Conservation (phyloP, 2,888 invertebrate genomes). For the Ceratothoa steindachneri region DNA sequence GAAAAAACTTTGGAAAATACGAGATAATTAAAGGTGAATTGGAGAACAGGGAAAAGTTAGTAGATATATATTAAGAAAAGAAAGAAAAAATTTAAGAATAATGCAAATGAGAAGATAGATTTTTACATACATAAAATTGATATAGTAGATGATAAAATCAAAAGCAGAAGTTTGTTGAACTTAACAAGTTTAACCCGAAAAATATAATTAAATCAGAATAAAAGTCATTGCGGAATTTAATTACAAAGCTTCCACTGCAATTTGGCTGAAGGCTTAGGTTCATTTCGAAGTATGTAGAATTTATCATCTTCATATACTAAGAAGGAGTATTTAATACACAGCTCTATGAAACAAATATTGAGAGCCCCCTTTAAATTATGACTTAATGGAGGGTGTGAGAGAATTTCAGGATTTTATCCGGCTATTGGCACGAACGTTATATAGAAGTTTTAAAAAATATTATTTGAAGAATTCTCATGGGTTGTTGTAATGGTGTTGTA, state of each 20-base stretch:
- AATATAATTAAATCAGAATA: no score
- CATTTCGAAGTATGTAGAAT: background rate
- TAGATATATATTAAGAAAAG: background rate
- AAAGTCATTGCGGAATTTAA: no score
- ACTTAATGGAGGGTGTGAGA: constrained; percentile 3
- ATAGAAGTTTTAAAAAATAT: constrained; percentile 4
- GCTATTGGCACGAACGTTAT: constrained; percentile 1
- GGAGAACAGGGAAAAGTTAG: constrained; percentile 1
- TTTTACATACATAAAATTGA: no score
- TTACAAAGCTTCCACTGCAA: background rate
- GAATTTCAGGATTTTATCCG: constrained; percentile 5
- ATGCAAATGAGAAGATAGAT: background rate
- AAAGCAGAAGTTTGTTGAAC: no score
- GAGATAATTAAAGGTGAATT: constrained; percentile 12
- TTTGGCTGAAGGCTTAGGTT: background rate
- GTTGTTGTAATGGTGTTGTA: no score
- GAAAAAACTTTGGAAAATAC: constrained; percentile 10
- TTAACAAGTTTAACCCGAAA: no score
- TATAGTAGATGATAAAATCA: no score
- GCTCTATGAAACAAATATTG: background rate
- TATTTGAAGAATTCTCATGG: background rate
- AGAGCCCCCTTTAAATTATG: background rate
- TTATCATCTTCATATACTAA: background rate
- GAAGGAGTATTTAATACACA: constrained; percentile 1
- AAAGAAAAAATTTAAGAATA: background rate